phyloP scores from a whole-genome alignment of 2,113 vertebrate genomes.

The Limanda limanda region DNA sequence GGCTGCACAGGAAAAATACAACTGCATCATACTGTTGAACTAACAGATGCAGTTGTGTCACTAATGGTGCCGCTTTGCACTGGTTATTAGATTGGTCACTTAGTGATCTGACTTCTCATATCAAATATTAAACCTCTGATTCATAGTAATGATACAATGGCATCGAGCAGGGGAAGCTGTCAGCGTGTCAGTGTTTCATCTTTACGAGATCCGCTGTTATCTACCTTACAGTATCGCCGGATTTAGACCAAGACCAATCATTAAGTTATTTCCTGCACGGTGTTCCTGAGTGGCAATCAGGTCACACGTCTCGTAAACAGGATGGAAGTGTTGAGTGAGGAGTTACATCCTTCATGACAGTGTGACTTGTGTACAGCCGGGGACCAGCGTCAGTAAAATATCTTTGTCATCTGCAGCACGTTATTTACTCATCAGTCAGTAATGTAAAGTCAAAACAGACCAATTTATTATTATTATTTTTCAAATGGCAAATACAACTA shows the following conservation, averaged over 20 bases:
- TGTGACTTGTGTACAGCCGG: conserved; percentile 55
- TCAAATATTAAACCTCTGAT: conserved; percentile 6
- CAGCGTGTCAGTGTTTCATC: conserved; percentile 27
- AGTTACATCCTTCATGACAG: conserved; percentile 83
- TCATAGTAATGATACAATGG: conserved; percentile 14
- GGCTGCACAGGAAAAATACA: not conserved
- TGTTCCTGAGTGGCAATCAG: conserved; percentile 81
- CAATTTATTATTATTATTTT: conserved; percentile 12
- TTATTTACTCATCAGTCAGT: conserved; percentile 49
- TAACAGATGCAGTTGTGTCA: not conserved
- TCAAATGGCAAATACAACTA: conserved; percentile 19
- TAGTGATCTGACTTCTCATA: not conserved
- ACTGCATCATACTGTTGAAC: not conserved
- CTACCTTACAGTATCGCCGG: conserved; percentile 64
- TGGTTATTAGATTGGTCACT: not conserved
- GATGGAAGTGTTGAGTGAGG: conserved; percentile 84
- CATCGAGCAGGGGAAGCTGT: not conserved
- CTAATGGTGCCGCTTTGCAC: not conserved
- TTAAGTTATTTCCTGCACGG: conserved; percentile 79
- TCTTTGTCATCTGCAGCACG: conserved; percentile 34
- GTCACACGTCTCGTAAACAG: conserved; percentile 83
- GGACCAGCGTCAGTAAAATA: conserved; percentile 37
- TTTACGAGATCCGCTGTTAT: conserved; percentile 42
- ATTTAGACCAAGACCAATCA: conserved; percentile 72
- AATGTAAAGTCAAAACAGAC: conserved; percentile 11